Conservation (phyloP, 2,113 vertebrate genomes). For the Stegostoma tigrinum region DNA sequence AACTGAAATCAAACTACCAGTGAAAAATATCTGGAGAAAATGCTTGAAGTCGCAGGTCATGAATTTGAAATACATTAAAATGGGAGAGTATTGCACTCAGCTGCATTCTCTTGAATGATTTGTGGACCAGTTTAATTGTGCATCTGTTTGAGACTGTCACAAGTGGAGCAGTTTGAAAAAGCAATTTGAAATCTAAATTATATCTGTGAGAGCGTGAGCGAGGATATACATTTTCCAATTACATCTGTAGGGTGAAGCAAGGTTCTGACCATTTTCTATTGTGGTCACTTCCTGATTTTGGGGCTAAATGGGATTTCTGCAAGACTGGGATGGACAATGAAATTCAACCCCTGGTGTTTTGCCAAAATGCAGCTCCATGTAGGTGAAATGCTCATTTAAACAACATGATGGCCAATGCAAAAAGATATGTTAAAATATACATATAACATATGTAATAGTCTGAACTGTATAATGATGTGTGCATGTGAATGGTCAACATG, state of each 20-base stretch:
- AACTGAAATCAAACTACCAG: constrained; percentile 14
- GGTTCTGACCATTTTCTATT: background rate
- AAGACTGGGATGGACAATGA: background rate
- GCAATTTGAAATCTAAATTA: constrained; percentile 36
- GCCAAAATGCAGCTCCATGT: background rate
- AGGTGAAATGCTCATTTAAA: background rate
- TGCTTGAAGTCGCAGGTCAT: constrained; percentile 40
- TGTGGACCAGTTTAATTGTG: constrained; percentile 41
- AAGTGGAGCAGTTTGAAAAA: constrained; percentile 33
- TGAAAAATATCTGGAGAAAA: constrained; percentile 37
- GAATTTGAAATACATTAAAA: constrained; percentile 46
- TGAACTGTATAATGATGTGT: background rate
- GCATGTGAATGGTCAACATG: background rate
- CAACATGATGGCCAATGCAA: background rate
- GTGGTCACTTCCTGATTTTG: background rate
- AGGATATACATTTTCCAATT: constrained; percentile 1
- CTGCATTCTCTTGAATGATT: constrained; percentile 40
- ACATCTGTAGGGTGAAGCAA: background rate
- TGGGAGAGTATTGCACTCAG: constrained; percentile 40
- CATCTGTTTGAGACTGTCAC: constrained; percentile 19
- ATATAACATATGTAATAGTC: background rate
- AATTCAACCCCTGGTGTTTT: background rate
- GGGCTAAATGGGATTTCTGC: background rate
- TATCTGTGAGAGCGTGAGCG: constrained; percentile 2
- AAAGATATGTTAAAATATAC: background rate